Conservation (phyloP, 1,140 invertebrate species). For the Aricia agestis region DNA sequence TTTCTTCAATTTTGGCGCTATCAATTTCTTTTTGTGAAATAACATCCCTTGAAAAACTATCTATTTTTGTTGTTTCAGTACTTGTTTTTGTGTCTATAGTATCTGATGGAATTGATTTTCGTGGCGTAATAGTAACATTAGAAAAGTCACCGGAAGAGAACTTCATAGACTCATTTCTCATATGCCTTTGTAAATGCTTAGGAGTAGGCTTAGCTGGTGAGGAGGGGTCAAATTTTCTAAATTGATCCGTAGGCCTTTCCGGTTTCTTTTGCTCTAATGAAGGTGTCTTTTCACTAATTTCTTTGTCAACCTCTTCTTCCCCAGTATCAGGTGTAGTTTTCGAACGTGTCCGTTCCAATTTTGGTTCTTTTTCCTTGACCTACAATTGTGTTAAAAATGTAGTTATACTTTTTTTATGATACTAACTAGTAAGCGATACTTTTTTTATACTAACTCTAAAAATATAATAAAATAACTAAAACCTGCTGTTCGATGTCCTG, state of each 20-base stretch:
- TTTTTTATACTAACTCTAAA: too few species aligned
- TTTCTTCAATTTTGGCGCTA: conserved; percentile 64
- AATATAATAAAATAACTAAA: conserved; percentile 19
- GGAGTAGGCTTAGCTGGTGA: conserved; percentile 72
- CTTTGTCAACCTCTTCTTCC: conserved; percentile 49
- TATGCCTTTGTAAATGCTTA: conserved; percentile 73
- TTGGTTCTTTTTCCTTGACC: conserved; percentile 59
- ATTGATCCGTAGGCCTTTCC: conserved; percentile 56
- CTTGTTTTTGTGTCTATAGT: conserved; percentile 51
- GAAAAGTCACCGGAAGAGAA: conserved; percentile 75
- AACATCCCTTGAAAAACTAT: conserved; percentile 51
- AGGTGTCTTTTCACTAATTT: conserved; percentile 28
- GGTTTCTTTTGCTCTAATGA: conserved; percentile 35
- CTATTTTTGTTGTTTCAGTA: conserved; percentile 46
- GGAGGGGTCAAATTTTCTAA: conserved; percentile 64
- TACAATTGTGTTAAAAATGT: conserved; percentile 20
- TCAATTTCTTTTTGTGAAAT: conserved; percentile 70
- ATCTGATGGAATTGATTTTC: conserved; percentile 64
- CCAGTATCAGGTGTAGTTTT: conserved; percentile 60
- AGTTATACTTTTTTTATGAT: too few species aligned
- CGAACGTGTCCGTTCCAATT: conserved; percentile 53
- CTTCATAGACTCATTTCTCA: conserved; percentile 75
- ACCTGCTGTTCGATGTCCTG: conserved; percentile 71
- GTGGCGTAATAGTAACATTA: conserved; percentile 69
- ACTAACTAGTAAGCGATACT: too few species aligned